Base-by-base conservation (phyloP, 2,888 invertebrate species). In the Sarcophaga caerulescens region DNA sequence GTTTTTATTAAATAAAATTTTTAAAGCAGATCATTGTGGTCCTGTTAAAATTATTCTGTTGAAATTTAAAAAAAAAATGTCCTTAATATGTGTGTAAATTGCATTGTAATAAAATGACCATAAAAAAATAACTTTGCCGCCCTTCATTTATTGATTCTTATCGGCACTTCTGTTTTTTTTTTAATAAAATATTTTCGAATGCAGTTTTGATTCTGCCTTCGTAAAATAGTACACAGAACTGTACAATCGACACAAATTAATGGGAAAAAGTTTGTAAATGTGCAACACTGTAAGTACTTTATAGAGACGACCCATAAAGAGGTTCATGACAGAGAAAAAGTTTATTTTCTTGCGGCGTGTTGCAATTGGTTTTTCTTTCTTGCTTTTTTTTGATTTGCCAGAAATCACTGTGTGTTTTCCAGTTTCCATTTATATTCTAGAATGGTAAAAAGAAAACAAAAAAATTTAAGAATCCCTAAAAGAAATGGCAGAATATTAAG, bases 191-290 rank as follows among this genome's bases (percentile, higher is more conserved):
- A 35, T 35, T 35, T 35, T 35, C 35, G 35, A 35, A 35, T 35
- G 35, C 35, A 35, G 8, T 35, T 35, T 52, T 52, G 14, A 52
- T 52, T 17, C 52, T 17, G 17, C 3, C 17, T 52, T 52, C 17
- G 14, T 14, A 52, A 52, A 52, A 17, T 4, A 12, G 52, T 14
- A 52, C 52, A 17, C 12, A 52, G 14, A 14, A 52, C 52, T 52
- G 14, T 52, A 25, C n/a, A 74, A 81, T 81, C 60, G 66, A 45
- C 81, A 68, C 35, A 74, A 74, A 74, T 80, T 80, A 59, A 74
- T 59, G 73, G 60, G 3, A 60, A 35, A 79, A 74, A 73, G 73
- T 73, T 23, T 23, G 25, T 68, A 47, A 25, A 52, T 52, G 47
- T 68, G 35, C 19, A 66, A 59, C 19, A 59, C 17, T 68, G 47